Conservation (phyloP, 2,797 vertebrate genomes). For the Microchirus variegatus region DNA sequence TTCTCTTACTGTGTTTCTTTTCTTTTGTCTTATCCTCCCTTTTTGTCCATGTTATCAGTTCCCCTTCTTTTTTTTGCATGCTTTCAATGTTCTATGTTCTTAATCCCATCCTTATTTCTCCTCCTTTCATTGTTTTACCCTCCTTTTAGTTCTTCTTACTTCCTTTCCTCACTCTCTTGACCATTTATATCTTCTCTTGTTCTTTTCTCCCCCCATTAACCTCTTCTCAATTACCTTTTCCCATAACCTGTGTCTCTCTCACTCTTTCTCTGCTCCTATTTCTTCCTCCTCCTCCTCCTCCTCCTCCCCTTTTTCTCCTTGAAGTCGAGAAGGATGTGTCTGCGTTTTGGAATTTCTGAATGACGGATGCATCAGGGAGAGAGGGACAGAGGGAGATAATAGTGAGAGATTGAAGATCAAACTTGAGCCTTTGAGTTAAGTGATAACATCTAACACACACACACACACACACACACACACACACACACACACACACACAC, state of each 20-base stretch:
- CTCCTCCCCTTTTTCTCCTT: constrained; percentile 33
- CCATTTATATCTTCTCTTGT: too few relatives aligned
- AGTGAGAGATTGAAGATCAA: constrained; percentile 39
- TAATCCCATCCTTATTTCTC: background rate
- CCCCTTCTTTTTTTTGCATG: too few relatives aligned
- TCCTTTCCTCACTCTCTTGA: background rate
- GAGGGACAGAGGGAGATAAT: background rate
- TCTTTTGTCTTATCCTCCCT: too few relatives aligned
- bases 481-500: constrained; percentile 34
- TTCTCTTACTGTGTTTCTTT: too few relatives aligned
- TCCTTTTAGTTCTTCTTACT: background rate
- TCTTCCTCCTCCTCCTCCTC: background rate
- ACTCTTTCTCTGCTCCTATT: background rate
- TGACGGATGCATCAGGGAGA: constrained; percentile 12
- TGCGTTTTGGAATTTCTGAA: constrained; percentile 31
- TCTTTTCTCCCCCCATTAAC: constrained; percentile 16
- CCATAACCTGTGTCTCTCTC: background rate
- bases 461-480: constrained; percentile 25
- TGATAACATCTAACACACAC: constrained; percentile 56
- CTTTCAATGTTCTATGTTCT: too few relatives aligned
- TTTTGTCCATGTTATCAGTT: too few relatives aligned
- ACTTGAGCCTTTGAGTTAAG: constrained; percentile 51
- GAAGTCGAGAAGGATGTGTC: constrained; percentile 24
- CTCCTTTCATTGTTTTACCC: too few relatives aligned
- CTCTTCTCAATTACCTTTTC: constrained; percentile 1